Conservation (phyloP, 2,888 invertebrate species). For the Ormyrus rosae region DNA sequence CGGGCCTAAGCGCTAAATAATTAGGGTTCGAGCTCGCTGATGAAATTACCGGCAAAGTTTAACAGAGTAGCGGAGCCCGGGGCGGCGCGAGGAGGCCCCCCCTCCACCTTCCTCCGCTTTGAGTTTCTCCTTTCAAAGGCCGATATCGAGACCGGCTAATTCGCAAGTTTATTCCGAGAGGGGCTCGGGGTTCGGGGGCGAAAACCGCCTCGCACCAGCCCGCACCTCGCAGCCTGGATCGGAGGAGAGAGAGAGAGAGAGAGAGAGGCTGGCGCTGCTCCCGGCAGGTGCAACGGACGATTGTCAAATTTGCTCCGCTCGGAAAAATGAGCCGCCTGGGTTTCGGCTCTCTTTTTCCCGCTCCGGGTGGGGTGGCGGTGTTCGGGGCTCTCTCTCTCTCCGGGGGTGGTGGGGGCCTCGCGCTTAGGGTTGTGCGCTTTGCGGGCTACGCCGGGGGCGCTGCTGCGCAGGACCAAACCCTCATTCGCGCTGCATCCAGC, state of each 20-base stretch:
- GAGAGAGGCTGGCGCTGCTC: not conserved
- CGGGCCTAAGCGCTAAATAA: not conserved
- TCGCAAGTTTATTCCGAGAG: slow-evolving; percentile 5
- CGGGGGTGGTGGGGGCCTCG: not conserved
- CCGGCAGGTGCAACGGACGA: not conserved
- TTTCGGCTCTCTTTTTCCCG: no score
- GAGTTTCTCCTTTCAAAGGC: slow-evolving; percentile 16
- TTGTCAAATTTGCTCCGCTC: no score
- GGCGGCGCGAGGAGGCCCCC: not conserved
- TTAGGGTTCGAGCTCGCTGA: slow-evolving; percentile 8
- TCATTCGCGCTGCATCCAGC: slow-evolving; percentile 51
- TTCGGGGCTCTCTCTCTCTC: no score
- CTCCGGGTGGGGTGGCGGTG: not conserved
- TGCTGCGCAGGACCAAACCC: slow-evolving; percentile 50
- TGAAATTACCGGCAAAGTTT: slow-evolving; percentile 10
- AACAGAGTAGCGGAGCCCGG: not conserved
- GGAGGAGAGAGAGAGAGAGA: slow-evolving; percentile 7
- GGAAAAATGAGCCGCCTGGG: no score
- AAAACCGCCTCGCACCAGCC: not conserved
- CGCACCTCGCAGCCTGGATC: not conserved
- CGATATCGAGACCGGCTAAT: slow-evolving; percentile 11
- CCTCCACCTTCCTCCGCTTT: not conserved
- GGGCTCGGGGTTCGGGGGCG: not conserved
- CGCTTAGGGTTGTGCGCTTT: not conserved
- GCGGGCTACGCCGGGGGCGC: slow-evolving; percentile 13